These are phyloP conservation scores for Florisuga fusca DNA, from an alignment of 2,797 vertebrate species.

Conservation along the genomic window DNA sequence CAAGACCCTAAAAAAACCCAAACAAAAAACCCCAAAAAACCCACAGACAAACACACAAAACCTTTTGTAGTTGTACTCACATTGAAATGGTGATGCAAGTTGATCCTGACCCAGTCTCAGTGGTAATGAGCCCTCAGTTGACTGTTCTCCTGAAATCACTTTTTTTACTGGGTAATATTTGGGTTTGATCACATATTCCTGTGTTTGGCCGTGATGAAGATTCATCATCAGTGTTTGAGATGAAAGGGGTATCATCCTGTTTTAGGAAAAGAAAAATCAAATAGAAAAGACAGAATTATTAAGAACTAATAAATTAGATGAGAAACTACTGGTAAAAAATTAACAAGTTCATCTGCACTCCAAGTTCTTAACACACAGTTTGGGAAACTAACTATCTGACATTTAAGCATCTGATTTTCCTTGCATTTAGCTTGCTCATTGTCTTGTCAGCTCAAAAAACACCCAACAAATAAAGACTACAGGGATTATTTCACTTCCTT, in stretches of 20 bases:
- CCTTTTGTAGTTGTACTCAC: conserved; percentile 81
- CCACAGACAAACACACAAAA: accelerated
- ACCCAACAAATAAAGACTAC: not conserved
- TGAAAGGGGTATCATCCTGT: conserved; percentile 85
- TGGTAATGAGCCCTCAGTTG: conserved; percentile 87
- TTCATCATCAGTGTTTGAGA: conserved; percentile 84
- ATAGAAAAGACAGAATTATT: not conserved
- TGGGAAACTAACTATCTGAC: not conserved
- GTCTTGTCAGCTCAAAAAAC: not conserved
- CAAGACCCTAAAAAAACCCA: not conserved
- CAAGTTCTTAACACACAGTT: not conserved
- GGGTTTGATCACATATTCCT: conserved; percentile 91
- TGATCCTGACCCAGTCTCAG: conserved; percentile 83
- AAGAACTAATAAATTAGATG: not conserved
- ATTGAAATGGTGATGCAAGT: conserved; percentile 76
- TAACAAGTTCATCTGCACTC: not conserved
- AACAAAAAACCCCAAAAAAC: not conserved
- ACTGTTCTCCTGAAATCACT: conserved; percentile 85
- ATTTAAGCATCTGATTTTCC: not conserved
- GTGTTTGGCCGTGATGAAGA: conserved; percentile 86
- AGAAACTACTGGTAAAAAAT: not conserved
- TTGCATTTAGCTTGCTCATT: not conserved
- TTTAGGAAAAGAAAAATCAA: not conserved
- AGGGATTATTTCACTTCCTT: not conserved
- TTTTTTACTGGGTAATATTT: conserved; percentile 88